Base-by-base conservation (phyloP, 2,797 vertebrate genomes). In the Enteromius afrohamiltoni region DNA sequence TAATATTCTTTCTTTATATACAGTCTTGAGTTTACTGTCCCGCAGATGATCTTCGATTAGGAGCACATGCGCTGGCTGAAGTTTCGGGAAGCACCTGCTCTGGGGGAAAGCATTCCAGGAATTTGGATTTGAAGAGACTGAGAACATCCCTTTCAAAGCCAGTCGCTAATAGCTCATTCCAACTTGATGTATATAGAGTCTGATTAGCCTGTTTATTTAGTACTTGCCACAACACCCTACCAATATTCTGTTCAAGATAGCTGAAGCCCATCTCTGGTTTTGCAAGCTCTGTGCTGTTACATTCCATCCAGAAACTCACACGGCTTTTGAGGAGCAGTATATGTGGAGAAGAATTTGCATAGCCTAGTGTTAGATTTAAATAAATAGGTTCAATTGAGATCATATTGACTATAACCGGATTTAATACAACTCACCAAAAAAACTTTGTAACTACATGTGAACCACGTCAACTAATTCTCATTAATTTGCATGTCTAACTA, bases 221-320 rank as follows among this genome's bases (percentile, higher is more conserved):
- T 60, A 8, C 26, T 60, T 68, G 51, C 82, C 64, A 77, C 11
- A 9, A 37, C 37, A 69, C 34, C 64, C 51, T 83, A 60, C 64
- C 37, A 21, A 70, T 34, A 69, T 69, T 64, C 34, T 31, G 21
- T 47, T 76, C 6, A 23, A 6, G 3, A 21, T 26, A 82, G 34
- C 23, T 42, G 42, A 73, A 79, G 10, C n/a, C 34, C 77, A 82
- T 82, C 55, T 65, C 62, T 80, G 14, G 81, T 37, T 64, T 70
- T 70, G 79, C 67, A 87, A 87, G 77, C 83, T 14, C 3, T 65
- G 71, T 79, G 83, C 26, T 85, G 81, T 73, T 49, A 1, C 4
- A 82, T 79, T 82, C 49, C 31, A 67, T 68, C 75, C 60, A 77
- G 67, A 51, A 86, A 60, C 67, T 71, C 83, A 85, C 16, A 29